A percentile compares a stretch with the other conserved stretches of the same genome.
Evolutionary conservation across 1,140 invertebrate species (phyloP).

Genomic region (Drosophila arawakana): DNA sequence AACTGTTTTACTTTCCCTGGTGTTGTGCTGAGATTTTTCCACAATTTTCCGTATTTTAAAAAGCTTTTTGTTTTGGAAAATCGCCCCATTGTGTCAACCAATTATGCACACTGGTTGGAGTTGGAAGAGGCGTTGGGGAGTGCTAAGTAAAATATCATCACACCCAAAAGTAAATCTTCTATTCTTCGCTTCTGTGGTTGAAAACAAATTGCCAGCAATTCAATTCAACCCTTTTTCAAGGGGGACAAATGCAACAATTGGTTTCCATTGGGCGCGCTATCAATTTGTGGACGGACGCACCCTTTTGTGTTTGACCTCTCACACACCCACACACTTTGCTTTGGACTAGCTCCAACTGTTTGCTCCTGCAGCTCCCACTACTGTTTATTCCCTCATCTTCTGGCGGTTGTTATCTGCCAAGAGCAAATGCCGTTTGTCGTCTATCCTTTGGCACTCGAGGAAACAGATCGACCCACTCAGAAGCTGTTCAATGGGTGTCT

Average conservation of each 20-base stretch:
- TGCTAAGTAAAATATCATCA: conserved; percentile 26
- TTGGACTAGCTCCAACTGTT: not conserved
- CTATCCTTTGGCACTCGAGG: conserved; percentile 14
- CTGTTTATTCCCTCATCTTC: not conserved
- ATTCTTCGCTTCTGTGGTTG: conserved; percentile 6
- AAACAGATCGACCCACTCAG: conserved; percentile 36
- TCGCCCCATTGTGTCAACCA: conserved; percentile 15
- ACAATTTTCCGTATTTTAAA: not conserved
- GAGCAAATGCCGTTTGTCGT: not conserved
- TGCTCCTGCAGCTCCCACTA: not conserved
- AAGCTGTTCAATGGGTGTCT: conserved; percentile 38
- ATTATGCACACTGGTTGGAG: conserved; percentile 13
- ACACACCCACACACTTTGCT: not conserved
- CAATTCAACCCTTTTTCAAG: conserved; percentile 46
- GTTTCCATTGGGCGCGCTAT: conserved; percentile 34
- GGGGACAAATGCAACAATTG: conserved; percentile 55
- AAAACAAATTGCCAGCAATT: conserved; percentile 59
- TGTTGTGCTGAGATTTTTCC: not conserved
- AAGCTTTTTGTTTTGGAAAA: conserved; percentile 3
- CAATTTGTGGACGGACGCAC: conserved; percentile 34
- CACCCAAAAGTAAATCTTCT: conserved; percentile 8
- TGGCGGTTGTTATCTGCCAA: conserved; percentile 16
- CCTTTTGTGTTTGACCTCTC: conserved; percentile 23
- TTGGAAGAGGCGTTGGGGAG: not conserved
- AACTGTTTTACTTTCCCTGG: not conserved